These are phyloP conservation scores for Drosophila nigrodunni DNA, from an alignment of 1,140 invertebrate genomes.

Conservation along the genomic window DNA sequence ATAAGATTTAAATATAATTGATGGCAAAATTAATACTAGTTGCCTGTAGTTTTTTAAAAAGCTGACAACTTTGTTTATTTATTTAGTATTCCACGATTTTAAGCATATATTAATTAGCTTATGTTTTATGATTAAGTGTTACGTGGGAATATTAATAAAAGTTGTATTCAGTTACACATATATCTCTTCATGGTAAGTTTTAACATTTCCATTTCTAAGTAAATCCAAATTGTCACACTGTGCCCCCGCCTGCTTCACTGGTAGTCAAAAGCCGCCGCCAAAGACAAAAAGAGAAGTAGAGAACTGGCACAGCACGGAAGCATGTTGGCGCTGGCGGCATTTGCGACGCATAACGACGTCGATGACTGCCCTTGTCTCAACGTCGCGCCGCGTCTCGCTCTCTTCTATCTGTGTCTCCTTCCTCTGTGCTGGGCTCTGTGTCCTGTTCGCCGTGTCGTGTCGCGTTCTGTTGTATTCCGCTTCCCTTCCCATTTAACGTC, in stretches of 20 bases:
- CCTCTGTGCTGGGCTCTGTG: not conserved
- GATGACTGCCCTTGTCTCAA: constrained; percentile 67
- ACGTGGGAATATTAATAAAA: no score
- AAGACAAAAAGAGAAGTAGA: constrained; percentile 50
- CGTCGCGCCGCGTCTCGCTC: constrained; percentile 7
- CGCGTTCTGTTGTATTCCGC: not conserved
- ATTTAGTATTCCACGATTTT: no score
- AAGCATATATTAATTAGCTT: no score
- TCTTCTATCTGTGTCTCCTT: not conserved
- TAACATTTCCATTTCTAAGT: not conserved
- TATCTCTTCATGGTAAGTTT: no score
- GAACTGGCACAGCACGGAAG: constrained; percentile 75
- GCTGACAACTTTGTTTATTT: no score
- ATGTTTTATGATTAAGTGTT: no score
- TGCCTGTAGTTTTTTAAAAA: no score
- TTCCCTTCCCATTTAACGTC: constrained; percentile 6
- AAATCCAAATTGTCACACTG: constrained; percentile 1
- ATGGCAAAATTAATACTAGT: no score
- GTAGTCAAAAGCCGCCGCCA: constrained; percentile 58
- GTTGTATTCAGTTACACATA: no score
- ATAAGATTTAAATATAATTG: no score
- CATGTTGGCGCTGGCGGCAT: constrained; percentile 79
- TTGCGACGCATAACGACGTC: constrained; percentile 77
- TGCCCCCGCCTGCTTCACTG: constrained; percentile 22
- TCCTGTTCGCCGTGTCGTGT: constrained; percentile 3